Percentiles rank a stretch among this genome's conserved stretches.
phyloP scores from a whole-genome alignment of 2,797 vertebrate species.

The Clarias platycephalus region DNA sequence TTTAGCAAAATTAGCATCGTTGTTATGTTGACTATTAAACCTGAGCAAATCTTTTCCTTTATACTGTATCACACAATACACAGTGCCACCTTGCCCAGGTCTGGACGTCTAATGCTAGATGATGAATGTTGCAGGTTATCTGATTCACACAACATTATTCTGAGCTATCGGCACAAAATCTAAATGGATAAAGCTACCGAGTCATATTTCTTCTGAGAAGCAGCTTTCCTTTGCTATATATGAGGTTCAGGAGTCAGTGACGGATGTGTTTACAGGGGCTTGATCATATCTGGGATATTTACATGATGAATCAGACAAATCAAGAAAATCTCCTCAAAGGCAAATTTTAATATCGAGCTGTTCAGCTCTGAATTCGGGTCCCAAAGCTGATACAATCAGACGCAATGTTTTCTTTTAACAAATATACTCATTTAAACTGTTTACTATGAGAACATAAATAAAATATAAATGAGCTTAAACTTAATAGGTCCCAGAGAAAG shows the following conservation, averaged over 20 bases:
- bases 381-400: background rate
- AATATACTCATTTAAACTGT: background rate
- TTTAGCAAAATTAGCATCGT: background rate
- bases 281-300: slow-evolving; percentile 5
- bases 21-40: slow-evolving; percentile 32
- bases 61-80: too few species aligned
- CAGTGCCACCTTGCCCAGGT: slow-evolving; percentile 56
- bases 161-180: slow-evolving; percentile 68
- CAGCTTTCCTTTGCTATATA: slow-evolving; percentile 58
- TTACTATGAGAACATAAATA: background rate
- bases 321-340: background rate
- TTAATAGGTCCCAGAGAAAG: background rate
- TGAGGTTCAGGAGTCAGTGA: slow-evolving; percentile 49
- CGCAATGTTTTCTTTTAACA: background rate
- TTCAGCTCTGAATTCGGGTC: background rate
- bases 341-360: background rate
- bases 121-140: slow-evolving; percentile 75
- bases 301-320: background rate
- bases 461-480: background rate
- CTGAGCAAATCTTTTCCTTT: background rate
- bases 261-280: slow-evolving; percentile 9
- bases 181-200: slow-evolving; percentile 70
- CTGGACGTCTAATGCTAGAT: slow-evolving; percentile 58
- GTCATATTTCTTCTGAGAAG: slow-evolving; percentile 66
- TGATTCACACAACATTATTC: slow-evolving; percentile 66